Base-by-base conservation (phyloP, 2,797 vertebrate species). In the Hozukius guyotensis region DNA sequence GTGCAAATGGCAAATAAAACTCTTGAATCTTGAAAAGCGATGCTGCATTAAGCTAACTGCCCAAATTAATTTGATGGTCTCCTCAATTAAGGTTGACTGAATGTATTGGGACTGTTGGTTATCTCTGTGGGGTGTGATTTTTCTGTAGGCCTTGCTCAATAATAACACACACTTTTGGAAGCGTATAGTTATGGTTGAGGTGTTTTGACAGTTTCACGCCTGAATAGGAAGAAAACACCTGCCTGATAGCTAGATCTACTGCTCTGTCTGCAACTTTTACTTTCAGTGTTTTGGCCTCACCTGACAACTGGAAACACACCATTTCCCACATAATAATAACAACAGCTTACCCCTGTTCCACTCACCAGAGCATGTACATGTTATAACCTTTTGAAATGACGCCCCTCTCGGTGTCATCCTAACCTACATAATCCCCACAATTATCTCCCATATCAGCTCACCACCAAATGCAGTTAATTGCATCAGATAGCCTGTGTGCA, bases 201-300 rank as follows among this genome's bases (percentile, higher is more conserved):
- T 87, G 81, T 88, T 88, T 69, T 91, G 87, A 88, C 89, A 90
- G 80, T 68, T 88, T 84, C 62, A 81, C 84, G 80, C 80, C 77
- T 53, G 18, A 46, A 32, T 49, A 31, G 16, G 5, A n/a, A 7
- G 5, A 55, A 80, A 32, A 62, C 71, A 67, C 22, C 24, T 16
- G 36, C 29, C 52, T 34, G 1, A 8, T 42, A 42, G 38, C 14
- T 20, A 60, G 29, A 78, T 73, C 16, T 31, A 11, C 68, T 3
- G 46, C 29, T 61, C 32, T 60, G 60, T 77, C 8, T 77, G 64
- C 68, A 82, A 38, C 76, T 84, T 78, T n/a, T 75, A 20, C 71
- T 64, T 56, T 62, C 32, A 25, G 13, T 27, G 25, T 32, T 85
- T 69, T 67, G 64, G 63, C 25, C 62, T 76, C 32, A 70, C 36